Percentiles rank a stretch among this genome's conserved stretches.
These are phyloP conservation scores for Egretta garzetta DNA, from an alignment of 2,113 vertebrate genomes.

Conservation along the genomic window DNA sequence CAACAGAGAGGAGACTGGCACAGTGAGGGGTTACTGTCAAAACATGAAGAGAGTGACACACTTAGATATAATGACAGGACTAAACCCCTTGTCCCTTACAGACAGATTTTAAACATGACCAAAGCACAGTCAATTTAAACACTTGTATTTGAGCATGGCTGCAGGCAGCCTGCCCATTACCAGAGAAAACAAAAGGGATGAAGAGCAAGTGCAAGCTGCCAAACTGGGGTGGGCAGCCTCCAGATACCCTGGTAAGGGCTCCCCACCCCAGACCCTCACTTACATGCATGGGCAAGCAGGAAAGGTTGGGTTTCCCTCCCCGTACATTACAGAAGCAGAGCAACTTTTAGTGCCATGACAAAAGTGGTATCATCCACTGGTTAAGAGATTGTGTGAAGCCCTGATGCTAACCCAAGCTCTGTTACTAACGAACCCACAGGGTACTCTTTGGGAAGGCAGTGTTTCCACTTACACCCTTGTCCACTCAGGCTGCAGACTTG, in stretches of 20 bases:
- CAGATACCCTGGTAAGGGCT: neutral
- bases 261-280: neutral
- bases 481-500: neutral
- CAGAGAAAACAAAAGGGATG: neutral
- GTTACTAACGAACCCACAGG: neutral
- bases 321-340: neutral
- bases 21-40: neutral
- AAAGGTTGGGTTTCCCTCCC: neutral
- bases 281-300: accelerated
- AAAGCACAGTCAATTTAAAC: neutral
- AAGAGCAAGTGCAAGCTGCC: neutral
- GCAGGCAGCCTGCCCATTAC: neutral
- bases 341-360: neutral
- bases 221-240: neutral
- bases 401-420: neutral
- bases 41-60: neutral
- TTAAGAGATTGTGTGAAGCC: neutral
- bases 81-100: neutral
- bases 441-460: neutral
- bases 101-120: neutral
- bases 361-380: neutral
- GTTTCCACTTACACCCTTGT: neutral
- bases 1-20: neutral
- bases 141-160: neutral
- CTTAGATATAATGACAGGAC: neutral